Evolutionary conservation across 2,888 invertebrate genomes (phyloP), one percentile per base, ranked within the genome.

Genomic region (Dinocampus coccinellae): DNA sequence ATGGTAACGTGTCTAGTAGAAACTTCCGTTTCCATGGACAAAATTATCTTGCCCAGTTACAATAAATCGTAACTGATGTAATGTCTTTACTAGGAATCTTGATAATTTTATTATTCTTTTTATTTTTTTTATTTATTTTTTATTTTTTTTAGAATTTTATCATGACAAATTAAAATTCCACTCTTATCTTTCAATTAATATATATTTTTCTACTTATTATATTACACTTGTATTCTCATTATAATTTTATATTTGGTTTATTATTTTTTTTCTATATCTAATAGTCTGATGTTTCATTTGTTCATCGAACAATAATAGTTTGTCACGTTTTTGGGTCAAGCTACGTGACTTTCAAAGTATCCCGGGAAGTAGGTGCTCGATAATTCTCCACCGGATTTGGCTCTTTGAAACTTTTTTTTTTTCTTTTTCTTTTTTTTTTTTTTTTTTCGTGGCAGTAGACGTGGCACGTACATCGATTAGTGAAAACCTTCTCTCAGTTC

Each of bases 401-500:
- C 57, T 75, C 70, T 69, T 72, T 62, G 67, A 24, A 75, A 77
- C 72, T 75, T 73, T 73, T 73, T 29, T 29, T 29, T n/a, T n/a
- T n/a, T n/a, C n/a, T n/a, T n/a, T 29, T 7, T 29, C 7, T 63
- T 55, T 55, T n/a, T n/a, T n/a, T n/a, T n/a, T n/a, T n/a, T n/a
- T 29, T 7, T 29, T 29, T 63, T 55, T 55, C 71, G 72, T 73
- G 73, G 47, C 16, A 70, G 75, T 77, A 74, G 76, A 75, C 76
- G 76, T 69, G 72, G 75, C 77, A 77, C 77, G 77, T 77, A 74
- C 77, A 77, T 77, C 77, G 77, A 77, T 77, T 77, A 77, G 77
- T 76, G 74, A 57, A 47, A 68, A 64, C 72, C 74, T 67, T 69
- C 66, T 70, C 70, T 63, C 29, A 57, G 60, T 65, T 67, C 53